Base-by-base conservation (phyloP, 2,888 invertebrate species). In the Watsonalla cultraria region DNA sequence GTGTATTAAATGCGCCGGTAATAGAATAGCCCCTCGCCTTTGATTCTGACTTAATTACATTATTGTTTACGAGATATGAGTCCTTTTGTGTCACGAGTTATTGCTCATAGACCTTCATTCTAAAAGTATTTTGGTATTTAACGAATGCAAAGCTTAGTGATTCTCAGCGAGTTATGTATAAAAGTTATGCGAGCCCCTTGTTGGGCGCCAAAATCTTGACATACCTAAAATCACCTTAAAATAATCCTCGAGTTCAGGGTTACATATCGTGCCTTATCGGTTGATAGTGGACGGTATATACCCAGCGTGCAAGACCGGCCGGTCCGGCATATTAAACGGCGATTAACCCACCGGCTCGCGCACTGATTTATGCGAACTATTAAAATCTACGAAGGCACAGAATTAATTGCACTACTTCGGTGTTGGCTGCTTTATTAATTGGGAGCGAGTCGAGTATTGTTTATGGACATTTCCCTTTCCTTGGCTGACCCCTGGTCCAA, bases 371-470 rank as follows among this genome's bases (percentile, higher is more conserved):
- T 90, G 88, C 72, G 80, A 89, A 90, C 90, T 90, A 90, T 90
- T 90, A 90, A 90, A 90, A 89, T 88, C 86, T 89, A 75, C 84
- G 89, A 89, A 90, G 87, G 90, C 89, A 80, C 82, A 86, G 82
- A 90, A 90, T 90, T 90, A 90, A 90, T 90, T 86, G 89, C 86
- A 80, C 86, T 84, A 89, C 88, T 88, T 86, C 82, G 84, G 84
- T 83, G 83, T 81, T 78, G 82, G 85, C 81, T 79, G 86, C 85
- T 86, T 89, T 88, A 90, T 90, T 90, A 90, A 90, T 90, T 87
- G 89, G 88, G 87, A 81, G 80, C 82, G 83, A 85, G 84, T 84
- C 84, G 86, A 78, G 85, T 80, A 86, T 88, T 90, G 89, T 90
- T 86, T 89, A 88, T 89, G 83, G 85, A 78, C 83, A 75, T 81